A percentile compares a stretch with the other conserved stretches of the same genome.
Evolutionary conservation across 1,140 invertebrate genomes (phyloP).

Genomic region (Idris sp.): DNA sequence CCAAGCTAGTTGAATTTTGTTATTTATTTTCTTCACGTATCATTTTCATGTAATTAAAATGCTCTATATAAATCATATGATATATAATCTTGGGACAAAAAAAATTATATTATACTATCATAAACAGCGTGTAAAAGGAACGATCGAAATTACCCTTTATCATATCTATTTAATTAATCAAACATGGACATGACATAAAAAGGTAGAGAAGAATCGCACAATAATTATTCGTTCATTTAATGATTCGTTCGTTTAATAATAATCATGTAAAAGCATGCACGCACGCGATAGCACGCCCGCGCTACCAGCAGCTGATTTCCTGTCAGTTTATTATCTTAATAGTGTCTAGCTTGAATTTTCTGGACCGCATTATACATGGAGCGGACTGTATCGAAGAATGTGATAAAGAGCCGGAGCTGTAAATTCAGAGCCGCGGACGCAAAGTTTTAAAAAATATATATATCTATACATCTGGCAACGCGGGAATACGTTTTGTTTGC

Average conservation of each 20-base stretch:
- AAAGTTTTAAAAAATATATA: constrained; percentile 40
- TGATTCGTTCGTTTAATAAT: constrained; percentile 44
- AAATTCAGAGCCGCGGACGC: constrained; percentile 16
- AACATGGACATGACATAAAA: constrained; percentile 44
- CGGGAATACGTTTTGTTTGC: constrained; percentile 25
- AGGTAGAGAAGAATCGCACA: constrained; percentile 28
- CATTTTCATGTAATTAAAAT: no score
- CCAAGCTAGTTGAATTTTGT: no score
- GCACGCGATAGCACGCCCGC: constrained; percentile 30
- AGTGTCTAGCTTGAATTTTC: constrained; percentile 44
- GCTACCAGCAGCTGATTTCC: constrained; percentile 31
- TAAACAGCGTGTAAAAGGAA: constrained; percentile 9
- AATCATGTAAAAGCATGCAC: constrained; percentile 39
- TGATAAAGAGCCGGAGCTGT: constrained; percentile 42
- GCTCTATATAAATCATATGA: no score
- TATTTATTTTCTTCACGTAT: no score
- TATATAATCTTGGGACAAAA: constrained; percentile 20
- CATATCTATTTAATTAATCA: constrained; percentile 60
- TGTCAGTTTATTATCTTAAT: constrained; percentile 61
- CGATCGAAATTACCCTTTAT: constrained; percentile 27
- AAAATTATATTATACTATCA: constrained; percentile 31
- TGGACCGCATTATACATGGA: constrained; percentile 34
- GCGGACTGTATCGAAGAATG: constrained; percentile 50
- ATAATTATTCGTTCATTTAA: constrained; percentile 21
- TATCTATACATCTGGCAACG: constrained; percentile 28